A percentile compares a stretch with the other conserved stretches of the same genome.
Conservation (phyloP, 2,113 vertebrate genomes). For the Pterocles burchelli region DNA sequence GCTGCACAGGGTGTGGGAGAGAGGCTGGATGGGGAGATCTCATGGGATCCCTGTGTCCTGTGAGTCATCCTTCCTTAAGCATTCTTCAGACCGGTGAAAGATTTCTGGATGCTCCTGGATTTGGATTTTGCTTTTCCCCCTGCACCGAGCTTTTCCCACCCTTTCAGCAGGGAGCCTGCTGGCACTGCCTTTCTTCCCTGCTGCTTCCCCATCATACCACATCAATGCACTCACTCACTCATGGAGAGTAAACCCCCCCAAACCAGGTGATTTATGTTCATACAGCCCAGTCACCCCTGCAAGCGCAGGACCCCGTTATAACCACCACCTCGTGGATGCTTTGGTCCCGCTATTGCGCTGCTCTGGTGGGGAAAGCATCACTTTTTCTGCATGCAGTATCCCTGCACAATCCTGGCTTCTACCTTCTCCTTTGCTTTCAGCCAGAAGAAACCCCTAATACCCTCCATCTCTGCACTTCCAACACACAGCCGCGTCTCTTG, state of each 20-base stretch:
- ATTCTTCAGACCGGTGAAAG: background rate
- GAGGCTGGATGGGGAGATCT: background rate
- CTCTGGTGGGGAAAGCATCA: background rate
- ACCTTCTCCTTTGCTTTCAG: background rate
- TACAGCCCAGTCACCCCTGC: background rate
- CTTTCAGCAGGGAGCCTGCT: background rate
- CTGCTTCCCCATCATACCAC: background rate
- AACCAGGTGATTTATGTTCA: background rate
- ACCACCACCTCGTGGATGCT: background rate
- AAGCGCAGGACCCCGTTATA: background rate
- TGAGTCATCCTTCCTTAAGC: background rate
- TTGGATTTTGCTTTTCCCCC: background rate
- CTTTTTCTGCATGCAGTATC: background rate
- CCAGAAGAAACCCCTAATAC: background rate
- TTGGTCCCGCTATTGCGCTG: background rate
- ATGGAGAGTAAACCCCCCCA: background rate
- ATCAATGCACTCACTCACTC: background rate
- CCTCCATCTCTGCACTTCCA: background rate
- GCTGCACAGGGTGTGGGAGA: background rate
- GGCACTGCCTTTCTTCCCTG: background rate
- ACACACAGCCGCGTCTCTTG: background rate
- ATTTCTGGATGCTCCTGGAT: background rate
- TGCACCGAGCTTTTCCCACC: background rate
- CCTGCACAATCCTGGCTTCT: background rate
- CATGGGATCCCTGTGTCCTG: background rate